Conservation (phyloP, 2,888 invertebrate genomes). For the Xylocampa areola region DNA sequence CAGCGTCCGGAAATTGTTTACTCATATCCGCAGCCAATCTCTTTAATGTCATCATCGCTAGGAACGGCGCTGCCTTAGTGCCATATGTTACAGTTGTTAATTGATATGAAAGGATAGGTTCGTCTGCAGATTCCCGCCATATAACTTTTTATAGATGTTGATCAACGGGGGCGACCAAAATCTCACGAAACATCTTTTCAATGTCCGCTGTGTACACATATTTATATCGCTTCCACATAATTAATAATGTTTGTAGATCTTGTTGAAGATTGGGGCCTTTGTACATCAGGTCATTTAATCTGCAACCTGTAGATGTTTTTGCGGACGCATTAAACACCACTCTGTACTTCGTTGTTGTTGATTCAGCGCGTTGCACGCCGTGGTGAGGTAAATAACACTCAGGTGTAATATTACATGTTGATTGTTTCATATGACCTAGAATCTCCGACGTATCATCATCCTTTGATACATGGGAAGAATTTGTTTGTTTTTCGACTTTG, state of each 20-base stretch:
- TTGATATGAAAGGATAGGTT: neutral
- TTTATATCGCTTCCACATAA: slow-evolving; percentile 1
- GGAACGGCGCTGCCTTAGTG: too few species aligned
- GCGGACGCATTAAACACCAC: slow-evolving; percentile 12
- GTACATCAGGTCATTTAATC: slow-evolving; percentile 9
- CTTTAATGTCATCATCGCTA: slow-evolving; percentile 4
- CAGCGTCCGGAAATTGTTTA: neutral
- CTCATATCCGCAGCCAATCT: neutral
- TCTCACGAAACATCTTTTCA: slow-evolving; percentile 11
- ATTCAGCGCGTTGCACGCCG: slow-evolving; percentile 5
- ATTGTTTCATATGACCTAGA: slow-evolving; percentile 7
- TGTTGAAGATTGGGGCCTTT: slow-evolving; percentile 9
- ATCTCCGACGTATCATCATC: too few species aligned
- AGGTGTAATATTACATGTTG: neutral
- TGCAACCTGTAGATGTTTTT: slow-evolving; percentile 1
- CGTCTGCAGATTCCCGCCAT: neutral
- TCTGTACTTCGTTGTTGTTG: slow-evolving; percentile 13
- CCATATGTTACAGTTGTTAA: too few species aligned
- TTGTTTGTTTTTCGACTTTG: too few species aligned
- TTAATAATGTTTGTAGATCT: neutral
- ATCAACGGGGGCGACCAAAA: neutral
- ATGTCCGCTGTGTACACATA: slow-evolving; percentile 1
- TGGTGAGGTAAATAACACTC: slow-evolving; percentile 8
- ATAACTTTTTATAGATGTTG: slow-evolving; percentile 8
- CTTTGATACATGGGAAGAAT: too few species aligned